Conservation (phyloP, 2,113 vertebrate genomes). For the Cyrtonyx montezumae region DNA sequence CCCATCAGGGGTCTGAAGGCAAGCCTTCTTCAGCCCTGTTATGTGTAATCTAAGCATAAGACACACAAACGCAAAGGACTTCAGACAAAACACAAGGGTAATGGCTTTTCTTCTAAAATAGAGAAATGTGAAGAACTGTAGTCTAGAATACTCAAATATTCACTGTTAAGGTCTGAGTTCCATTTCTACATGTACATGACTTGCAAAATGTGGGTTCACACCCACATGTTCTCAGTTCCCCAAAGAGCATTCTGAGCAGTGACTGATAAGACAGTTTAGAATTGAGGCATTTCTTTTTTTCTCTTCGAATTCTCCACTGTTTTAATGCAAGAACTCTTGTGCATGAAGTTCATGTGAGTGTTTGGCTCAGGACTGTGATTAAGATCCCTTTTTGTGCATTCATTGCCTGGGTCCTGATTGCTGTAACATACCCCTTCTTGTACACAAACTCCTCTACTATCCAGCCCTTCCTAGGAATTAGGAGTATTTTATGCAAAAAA, state of each 20-base stretch:
- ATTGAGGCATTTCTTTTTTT: background rate
- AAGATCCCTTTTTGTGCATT: background rate
- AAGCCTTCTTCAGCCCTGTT: background rate
- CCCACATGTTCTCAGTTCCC: background rate
- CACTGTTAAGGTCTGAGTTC: background rate
- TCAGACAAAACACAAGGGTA: background rate
- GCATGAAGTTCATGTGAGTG: background rate
- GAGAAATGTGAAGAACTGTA: background rate
- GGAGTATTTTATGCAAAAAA: background rate
- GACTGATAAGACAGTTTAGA: background rate
- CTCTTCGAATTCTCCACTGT: background rate
- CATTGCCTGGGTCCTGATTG: background rate
- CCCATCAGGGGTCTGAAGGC: background rate
- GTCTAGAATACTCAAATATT: background rate
- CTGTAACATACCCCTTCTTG: background rate
- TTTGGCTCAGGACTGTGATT: background rate
- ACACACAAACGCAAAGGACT: background rate
- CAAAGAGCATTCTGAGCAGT: background rate
- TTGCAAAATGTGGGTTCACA: background rate
- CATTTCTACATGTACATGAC: background rate
- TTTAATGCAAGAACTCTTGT: background rate
- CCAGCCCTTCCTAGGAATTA: background rate
- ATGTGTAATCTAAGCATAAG: background rate
- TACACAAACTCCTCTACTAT: background rate
- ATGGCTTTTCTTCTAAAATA: background rate